Percentiles rank a stretch among this genome's conserved stretches.
These are phyloP conservation scores for Chloroclystis v-ata DNA, from an alignment of 2,888 invertebrate genomes.

Conservation along the genomic window DNA sequence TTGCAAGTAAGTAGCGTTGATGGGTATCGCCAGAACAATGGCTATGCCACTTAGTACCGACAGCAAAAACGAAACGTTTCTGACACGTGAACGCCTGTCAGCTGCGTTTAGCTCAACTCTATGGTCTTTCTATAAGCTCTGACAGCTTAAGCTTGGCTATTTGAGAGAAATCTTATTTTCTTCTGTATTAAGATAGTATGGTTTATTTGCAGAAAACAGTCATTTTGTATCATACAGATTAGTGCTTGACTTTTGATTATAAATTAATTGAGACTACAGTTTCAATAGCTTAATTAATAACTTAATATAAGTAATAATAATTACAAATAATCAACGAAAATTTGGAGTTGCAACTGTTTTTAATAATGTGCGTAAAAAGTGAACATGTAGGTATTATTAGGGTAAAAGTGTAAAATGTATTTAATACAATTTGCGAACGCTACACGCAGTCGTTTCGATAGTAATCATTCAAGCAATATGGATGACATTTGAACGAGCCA, in stretches of 20 bases:
- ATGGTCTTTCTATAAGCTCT: constrained; percentile 10
- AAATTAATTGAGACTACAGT: no score
- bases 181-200: no score
- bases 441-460: constrained; percentile 11
- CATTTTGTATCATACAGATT: no score
- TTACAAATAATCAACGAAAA: no score
- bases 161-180: constrained; percentile 1
- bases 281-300: no score
- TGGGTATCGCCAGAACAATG: constrained; percentile 22
- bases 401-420: no score
- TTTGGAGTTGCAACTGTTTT: no score
- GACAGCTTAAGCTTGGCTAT: constrained; percentile 17
- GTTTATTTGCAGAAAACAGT: no score
- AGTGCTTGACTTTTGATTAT: no score
- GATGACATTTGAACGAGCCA: constrained; percentile 12
- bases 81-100: constrained; percentile 20
- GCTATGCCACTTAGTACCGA: constrained; percentile 16
- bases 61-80: constrained; percentile 23
- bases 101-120: constrained; percentile 20
- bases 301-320: no score
- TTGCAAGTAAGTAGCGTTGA: constrained; percentile 12
- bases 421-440: constrained; percentile 11
- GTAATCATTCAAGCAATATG: constrained; percentile 14
- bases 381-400: no score
- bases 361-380: no score